These are phyloP conservation scores for Boleophthalmus pectinirostris DNA, from an alignment of 2,113 vertebrate species.

Conservation along the genomic window DNA sequence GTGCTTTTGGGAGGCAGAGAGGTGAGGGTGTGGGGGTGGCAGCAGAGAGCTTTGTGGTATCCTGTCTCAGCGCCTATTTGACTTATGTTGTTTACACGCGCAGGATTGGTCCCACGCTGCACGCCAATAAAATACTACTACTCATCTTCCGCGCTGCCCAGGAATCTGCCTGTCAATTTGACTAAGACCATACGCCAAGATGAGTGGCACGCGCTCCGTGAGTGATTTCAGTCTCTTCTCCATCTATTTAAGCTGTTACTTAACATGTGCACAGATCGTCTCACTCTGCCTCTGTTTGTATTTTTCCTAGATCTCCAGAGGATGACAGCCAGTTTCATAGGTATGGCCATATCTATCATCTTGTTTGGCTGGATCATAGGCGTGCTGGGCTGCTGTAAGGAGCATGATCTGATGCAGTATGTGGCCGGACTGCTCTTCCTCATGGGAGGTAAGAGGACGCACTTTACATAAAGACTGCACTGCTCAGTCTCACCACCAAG, in stretches of 20 bases:
- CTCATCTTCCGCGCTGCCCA: conserved; percentile 86
- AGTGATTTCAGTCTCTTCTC: conserved; percentile 60
- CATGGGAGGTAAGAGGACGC: conserved; percentile 87
- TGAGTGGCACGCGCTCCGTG: conserved; percentile 91
- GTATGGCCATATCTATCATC: conserved; percentile 93
- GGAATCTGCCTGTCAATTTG: conserved; percentile 86
- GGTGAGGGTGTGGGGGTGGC: conserved; percentile 20
- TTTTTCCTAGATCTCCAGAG: conserved; percentile 83
- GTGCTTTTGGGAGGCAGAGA: conserved; percentile 25
- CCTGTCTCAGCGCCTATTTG: conserved; percentile 39
- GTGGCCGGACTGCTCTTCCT: conserved; percentile 93
- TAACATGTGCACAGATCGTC: neutral
- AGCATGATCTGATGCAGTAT: conserved; percentile 94
- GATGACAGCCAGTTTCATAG: conserved; percentile 93
- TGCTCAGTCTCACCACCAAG: conserved; percentile 45
- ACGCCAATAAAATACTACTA: conserved; percentile 91
- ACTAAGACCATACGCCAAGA: conserved; percentile 92
- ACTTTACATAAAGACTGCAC: conserved; percentile 36
- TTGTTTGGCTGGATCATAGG: conserved; percentile 92
- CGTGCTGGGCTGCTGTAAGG: conserved; percentile 88
- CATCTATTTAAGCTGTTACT: neutral
- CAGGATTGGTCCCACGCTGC: conserved; percentile 85
- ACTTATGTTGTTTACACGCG: conserved; percentile 63
- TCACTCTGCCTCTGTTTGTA: neutral
- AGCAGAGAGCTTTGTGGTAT: conserved; percentile 45